phyloP scores from a whole-genome alignment of 2,113 vertebrate species.

The Hystrix brachyura region DNA sequence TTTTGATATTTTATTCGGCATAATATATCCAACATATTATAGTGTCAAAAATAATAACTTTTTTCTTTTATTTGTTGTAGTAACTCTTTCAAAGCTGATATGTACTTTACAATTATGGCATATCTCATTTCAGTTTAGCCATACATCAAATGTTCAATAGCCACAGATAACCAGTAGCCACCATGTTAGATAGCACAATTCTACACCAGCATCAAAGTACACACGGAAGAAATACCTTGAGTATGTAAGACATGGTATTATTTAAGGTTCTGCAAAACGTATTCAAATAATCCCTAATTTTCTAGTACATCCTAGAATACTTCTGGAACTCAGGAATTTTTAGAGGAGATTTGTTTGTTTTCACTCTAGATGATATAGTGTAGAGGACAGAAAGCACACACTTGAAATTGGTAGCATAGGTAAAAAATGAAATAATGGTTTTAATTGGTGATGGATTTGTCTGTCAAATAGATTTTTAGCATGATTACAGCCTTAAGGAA shows the following conservation, averaged over 20 bases:
- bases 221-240: not conserved
- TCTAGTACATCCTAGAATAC: not conserved
- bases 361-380: not conserved
- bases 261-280: not conserved
- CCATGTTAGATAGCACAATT: not conserved
- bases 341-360: not conserved
- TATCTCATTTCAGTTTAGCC: not conserved
- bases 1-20: not conserved
- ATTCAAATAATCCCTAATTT: not conserved
- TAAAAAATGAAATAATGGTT: not conserved
- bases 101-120: not conserved
- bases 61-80: not conserved
- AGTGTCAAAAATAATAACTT: not conserved
- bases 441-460: not conserved
- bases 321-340: not conserved
- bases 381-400: not conserved
- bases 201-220: not conserved
- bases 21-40: not conserved
- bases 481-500: not conserved
- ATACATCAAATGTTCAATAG: not conserved
- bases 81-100: not conserved
- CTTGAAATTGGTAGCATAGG: not conserved
- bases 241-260: not conserved
- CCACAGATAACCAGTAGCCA: not conserved
- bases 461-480: not conserved